Base-by-base conservation (phyloP, 2,797 vertebrate genomes). In the Bryconaethiops microstoma region DNA sequence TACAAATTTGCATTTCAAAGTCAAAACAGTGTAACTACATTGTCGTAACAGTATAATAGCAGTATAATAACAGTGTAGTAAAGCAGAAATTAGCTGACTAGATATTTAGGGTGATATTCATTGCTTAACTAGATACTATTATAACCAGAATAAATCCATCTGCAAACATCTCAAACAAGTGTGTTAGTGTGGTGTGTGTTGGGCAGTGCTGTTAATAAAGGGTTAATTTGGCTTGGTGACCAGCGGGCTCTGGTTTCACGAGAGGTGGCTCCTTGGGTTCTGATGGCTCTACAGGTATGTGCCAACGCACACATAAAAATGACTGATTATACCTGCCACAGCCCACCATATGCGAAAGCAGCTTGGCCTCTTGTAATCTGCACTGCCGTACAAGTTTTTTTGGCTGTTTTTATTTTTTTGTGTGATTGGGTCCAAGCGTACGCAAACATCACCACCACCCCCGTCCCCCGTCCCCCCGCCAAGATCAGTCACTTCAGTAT, bases 301-400 rank as follows among this genome's bases (percentile, higher is more conserved):
- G 29, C 68, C 77, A 9, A 48, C 69, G 8, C 69, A 19, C 60
- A 75, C 54, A 45, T 65, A 69, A 75, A 68, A 50, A 77, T 90
- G 82, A 91, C 88, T 84, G 87, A 91, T 92, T 84, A 87, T 80
- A 57, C 76, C 19, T 65, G 52, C 82, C 59, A 48, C 64, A 72
- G 79, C 77, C 84, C 83, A 71, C 81, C 85, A 77, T 82, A 86
- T 87, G 86, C 77, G 70, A 78, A 83, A 86, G 86, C 86, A 87
- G 86, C 82, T 87, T 87, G 84, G 60, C 40, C 65, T 82, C 78
- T 75, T 83, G 80, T 85, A 62, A 84, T 84, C 50, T 84, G 82
- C 82, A 76, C 39, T 45, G 70, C 73, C 52, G 39, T 79, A 84
- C 84, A 87, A 73, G 80, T 35, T 35, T 35, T 29, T 84, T 84